Percentiles rank a stretch among this genome's conserved stretches.
phyloP scores from a whole-genome alignment of 2,113 vertebrate genomes.

The Pongo pygmaeus region DNA sequence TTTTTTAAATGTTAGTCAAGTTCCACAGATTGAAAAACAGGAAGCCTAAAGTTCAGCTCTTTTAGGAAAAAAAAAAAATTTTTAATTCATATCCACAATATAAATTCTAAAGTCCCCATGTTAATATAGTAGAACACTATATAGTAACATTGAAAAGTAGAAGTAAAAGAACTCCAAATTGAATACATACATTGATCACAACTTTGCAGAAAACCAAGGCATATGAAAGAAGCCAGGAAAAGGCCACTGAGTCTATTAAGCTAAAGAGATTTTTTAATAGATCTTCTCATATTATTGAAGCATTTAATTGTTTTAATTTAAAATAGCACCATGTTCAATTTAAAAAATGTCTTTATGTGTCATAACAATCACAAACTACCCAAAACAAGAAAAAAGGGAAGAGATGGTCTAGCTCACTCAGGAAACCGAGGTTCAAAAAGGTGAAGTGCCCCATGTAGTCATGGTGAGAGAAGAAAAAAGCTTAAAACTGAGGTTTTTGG shows the following conservation, averaged over 20 bases:
- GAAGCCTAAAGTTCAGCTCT: constrained; percentile 11
- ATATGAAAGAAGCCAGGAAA: not conserved
- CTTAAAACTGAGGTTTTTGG: not conserved
- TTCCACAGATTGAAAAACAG: not conserved
- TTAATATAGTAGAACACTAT: not conserved
- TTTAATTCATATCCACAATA: not conserved
- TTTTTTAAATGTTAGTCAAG: constrained; percentile 25
- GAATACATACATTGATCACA: not conserved
- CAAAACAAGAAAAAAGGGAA: not conserved
- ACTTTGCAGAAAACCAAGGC: not conserved
- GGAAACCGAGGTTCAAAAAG: not conserved
- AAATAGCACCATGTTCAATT: not conserved
- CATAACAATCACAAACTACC: not conserved
- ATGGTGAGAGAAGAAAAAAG: not conserved
- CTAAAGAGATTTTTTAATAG: not conserved
- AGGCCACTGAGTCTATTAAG: not conserved
- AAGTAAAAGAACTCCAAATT: constrained; percentile 31
- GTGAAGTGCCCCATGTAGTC: not conserved
- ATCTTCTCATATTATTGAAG: not conserved
- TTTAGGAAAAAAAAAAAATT: not conserved
- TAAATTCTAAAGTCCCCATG: not conserved
- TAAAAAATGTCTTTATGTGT: not conserved
- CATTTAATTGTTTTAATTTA: constrained; percentile 32
- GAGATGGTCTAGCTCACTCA: not conserved
- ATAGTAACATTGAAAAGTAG: not conserved